Base-by-base conservation (phyloP, 2,113 vertebrate species). In the Catagonus wagneri region DNA sequence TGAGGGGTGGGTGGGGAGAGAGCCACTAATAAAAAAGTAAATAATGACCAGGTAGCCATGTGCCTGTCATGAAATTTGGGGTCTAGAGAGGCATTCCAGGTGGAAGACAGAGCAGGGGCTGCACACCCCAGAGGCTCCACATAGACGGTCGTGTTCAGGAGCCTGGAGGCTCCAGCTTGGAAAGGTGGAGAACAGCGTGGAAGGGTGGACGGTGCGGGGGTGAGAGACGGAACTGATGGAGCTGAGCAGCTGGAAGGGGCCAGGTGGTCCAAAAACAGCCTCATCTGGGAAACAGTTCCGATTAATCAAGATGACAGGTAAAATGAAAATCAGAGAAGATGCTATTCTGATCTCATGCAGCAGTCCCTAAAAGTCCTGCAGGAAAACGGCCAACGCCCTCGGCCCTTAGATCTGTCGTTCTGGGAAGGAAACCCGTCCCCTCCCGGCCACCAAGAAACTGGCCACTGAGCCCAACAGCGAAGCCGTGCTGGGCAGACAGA, bases 391-490 rank as follows among this genome's bases (percentile, higher is more conserved):
- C 6, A 4, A 34, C 1, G 4, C n/a, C 44, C 44, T 68, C 39
- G 72, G 71, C 63, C n/a, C 32, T 5, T 12, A 16, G n/a, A 15
- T 12, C 17, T 79, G 61, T 1, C 12, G 60, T 27, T 13, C n/a
- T 0, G 11, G 65, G 32, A 27, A 23, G 27, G 39, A 29, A 22
- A 29, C 6, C 6, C 2, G 3, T 0, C 15, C 61, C 15, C 0
- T 0, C 65, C 20, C 0, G 52, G 61, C 23, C 34, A 3, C 5
- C 0, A 23, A 72, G 74, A 56, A 10, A 15, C 11, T 3, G 61
- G 44, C 13, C 7, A 0, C n/a, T 0, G 23, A 14, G 5, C 3
- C 61, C 14, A 4, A 0, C 2, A 2, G 52, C 17, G 36, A n/a
- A 25, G 27, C 16, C 0, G 25, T 3, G 4, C 3, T 8, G 58